Evolutionary conservation across 2,888 invertebrate species (phyloP), one percentile per base, ranked within the genome.

Genomic region (Stomorhina lunata): DNA sequence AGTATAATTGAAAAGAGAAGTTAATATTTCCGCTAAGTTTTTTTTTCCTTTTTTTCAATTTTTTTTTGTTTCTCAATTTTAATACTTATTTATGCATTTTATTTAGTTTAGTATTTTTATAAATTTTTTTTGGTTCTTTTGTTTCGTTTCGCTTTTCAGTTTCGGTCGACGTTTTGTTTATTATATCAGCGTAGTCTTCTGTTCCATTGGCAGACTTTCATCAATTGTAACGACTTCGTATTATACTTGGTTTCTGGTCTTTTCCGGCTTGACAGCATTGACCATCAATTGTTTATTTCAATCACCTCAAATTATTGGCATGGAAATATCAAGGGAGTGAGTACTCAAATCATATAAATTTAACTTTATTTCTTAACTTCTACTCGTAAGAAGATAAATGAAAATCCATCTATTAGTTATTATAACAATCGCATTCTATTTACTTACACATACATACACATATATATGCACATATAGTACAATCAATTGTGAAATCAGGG

Each of bases 271-370:
- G 20, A 92, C 92, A n/a, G 91, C 91, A 73, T 85, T 92, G 29
- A 89, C 92, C 37, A 90, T 91, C 7, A 91, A 92, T 79, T 90
- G 92, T 59, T 89, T 92, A 15, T 92, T 92, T 84, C 92, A 92
- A 86, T 89, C 92, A 66, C 92, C 92, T 10, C 88, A 92, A 80
- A 91, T 93, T 80, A 91, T 92, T 80, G 91, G 92, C 78, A 92
- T 93, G 92, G 93, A 93, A 89, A 92, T 92, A 85, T 92, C 92
- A 2, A 90, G 91, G 85, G 91, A 91, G 91, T 91, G 89, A 90
- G 91, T 89, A 81, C 76, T 22, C 37, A 12, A 40, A 7, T 45
- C 12, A 9, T 15, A n/a, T 27, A 32, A 43, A 12, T 65, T 48
- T 25, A 34, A 27, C 0, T 12, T 65, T 17, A n/a, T n/a, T 61